Evolutionary conservation across 1,140 invertebrate genomes (phyloP).

Genomic region (Drosophila nikananu): DNA sequence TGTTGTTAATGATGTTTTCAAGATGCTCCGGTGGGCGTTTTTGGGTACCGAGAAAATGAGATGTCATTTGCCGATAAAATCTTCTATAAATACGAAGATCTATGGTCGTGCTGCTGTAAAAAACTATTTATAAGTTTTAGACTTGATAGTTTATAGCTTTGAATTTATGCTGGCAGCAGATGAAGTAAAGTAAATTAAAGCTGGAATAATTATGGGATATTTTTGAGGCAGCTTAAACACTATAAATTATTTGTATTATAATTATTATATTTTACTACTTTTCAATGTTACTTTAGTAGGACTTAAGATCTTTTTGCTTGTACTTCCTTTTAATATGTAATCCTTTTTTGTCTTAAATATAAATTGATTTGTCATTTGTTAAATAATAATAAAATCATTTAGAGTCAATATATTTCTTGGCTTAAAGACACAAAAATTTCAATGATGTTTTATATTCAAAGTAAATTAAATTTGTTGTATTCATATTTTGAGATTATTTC

Average conservation of each 20-base stretch:
- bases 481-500: neutral
- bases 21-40: slow-evolving; percentile 58
- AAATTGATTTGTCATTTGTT: neutral
- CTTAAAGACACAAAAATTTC: too few relatives aligned
- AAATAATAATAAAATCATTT: too few relatives aligned
- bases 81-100: slow-evolving; percentile 27
- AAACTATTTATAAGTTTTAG: neutral
- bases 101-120: slow-evolving; percentile 6
- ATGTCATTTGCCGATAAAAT: slow-evolving; percentile 40
- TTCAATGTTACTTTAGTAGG: too few relatives aligned
- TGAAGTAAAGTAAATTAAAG: neutral
- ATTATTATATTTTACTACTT: neutral
- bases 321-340: too few relatives aligned
- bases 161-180: neutral
- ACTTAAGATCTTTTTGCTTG: too few relatives aligned
- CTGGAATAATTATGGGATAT: neutral
- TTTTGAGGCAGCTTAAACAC: neutral
- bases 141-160: neutral
- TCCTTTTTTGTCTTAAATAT: neutral
- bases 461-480: too few relatives aligned
- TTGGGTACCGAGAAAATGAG: slow-evolving; percentile 35
- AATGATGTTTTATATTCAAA: too few relatives aligned
- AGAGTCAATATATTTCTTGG: too few relatives aligned
- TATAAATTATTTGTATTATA: neutral
- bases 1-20: slow-evolving; percentile 57